These are phyloP conservation scores for Sialia sialis DNA, from an alignment of 2,113 vertebrate species.

Conservation along the genomic window DNA sequence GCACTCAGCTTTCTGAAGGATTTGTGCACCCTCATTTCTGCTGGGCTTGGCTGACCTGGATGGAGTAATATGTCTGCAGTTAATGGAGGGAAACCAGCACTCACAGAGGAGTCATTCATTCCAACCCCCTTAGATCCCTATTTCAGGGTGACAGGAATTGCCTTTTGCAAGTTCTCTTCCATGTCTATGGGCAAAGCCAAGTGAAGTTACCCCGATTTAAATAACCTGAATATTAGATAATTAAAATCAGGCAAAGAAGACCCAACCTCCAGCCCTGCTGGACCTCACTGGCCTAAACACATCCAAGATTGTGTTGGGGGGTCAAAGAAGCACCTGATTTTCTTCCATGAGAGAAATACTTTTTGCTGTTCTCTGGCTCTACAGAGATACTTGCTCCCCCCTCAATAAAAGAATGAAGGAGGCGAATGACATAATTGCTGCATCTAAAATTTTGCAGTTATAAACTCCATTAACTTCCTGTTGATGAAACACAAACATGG, in stretches of 20 bases:
- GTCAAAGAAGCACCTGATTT: not conserved
- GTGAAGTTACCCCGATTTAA: not conserved
- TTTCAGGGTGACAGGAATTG: not conserved
- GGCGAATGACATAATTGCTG: not conserved
- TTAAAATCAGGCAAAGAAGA: not conserved
- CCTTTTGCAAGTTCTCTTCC: not conserved
- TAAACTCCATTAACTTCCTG: not conserved
- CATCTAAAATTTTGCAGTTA: not conserved
- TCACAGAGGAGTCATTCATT: not conserved
- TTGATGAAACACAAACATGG: not conserved
- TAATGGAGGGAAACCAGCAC: not conserved
- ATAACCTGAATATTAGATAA: not conserved
- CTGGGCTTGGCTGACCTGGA: not conserved
- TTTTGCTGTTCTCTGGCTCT: not conserved
- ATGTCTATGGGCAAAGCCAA: not conserved
- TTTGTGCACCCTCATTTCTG: fast-evolving
- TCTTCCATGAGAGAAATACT: not conserved
- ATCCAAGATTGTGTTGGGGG: not conserved
- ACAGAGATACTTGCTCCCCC: not conserved
- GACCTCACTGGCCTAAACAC: not conserved
- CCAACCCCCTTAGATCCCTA: not conserved
- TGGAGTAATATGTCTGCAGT: fast-evolving
- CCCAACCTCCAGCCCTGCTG: not conserved
- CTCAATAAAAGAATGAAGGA: not conserved
- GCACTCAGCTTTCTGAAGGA: not conserved